A percentile compares a stretch with the other conserved stretches of the same genome.
These are phyloP conservation scores for Microplitis manilae DNA, from an alignment of 2,888 invertebrate species.

Conservation along the genomic window DNA sequence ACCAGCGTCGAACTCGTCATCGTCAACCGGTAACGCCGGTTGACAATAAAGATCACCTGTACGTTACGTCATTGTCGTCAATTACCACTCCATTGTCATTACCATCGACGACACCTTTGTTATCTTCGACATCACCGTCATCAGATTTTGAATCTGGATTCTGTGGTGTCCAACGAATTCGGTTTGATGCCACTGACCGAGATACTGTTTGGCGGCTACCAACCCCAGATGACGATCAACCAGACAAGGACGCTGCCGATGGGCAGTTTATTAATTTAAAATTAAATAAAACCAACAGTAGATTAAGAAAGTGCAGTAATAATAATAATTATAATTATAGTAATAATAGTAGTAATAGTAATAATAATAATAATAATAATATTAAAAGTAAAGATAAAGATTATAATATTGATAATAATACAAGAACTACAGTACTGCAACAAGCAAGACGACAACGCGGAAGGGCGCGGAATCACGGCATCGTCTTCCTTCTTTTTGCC, in stretches of 20 bases:
- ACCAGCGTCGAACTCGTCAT: constrained; percentile 37
- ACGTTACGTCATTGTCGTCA: background rate
- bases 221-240: constrained; percentile 18
- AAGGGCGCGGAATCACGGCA: constrained; percentile 23
- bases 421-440: constrained; percentile 1
- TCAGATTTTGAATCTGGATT: background rate
- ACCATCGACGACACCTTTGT: constrained; percentile 23
- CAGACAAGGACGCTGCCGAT: background rate
- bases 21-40: constrained; percentile 26
- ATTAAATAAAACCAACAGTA: background rate
- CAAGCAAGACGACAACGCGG: constrained; percentile 28
- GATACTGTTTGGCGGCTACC: constrained; percentile 9
- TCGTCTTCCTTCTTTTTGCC: constrained; percentile 51
- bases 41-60: constrained; percentile 12
- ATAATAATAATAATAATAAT: background rate
- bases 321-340: background rate
- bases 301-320: constrained; percentile 1
- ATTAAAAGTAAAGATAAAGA: background rate
- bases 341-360: background rate
- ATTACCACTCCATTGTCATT: background rate
- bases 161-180: background rate
- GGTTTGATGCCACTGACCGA: constrained; percentile 4
- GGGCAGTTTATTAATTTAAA: background rate
- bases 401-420: constrained; percentile 17
- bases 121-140: constrained; percentile 35